phyloP scores from a whole-genome alignment of 1,140 invertebrate species.

The Drosophila lini region DNA sequence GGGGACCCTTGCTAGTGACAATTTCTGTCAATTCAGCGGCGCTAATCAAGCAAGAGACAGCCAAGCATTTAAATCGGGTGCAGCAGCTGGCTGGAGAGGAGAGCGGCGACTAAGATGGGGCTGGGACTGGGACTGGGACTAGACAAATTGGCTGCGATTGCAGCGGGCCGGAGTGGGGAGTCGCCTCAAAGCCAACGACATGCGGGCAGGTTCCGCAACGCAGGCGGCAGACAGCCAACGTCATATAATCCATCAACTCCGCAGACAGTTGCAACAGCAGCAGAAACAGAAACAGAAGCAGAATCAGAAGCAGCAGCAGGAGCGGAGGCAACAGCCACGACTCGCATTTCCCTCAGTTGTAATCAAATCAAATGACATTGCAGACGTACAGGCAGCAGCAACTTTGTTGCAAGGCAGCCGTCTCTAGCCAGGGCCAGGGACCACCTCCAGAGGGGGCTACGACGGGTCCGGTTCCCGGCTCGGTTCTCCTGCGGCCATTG shows the following conservation, averaged over 20 bases:
- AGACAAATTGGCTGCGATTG: conserved; percentile 77
- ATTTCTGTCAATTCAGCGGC: conserved; percentile 80
- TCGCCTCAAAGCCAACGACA: conserved; percentile 57
- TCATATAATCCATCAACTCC: conserved; percentile 75
- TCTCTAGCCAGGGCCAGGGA: conserved; percentile 22
- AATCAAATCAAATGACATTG: conserved; percentile 79
- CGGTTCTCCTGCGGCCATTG: conserved; percentile 41
- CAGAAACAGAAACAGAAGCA: conserved; percentile 7
- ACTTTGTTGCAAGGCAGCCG: conserved; percentile 39
- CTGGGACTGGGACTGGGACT: conserved; percentile 17
- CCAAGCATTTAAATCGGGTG: conserved; percentile 59
- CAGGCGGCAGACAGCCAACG: conserved; percentile 39
- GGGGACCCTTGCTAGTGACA: conserved; percentile 58
- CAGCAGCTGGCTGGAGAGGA: background rate
- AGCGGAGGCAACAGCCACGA: conserved; percentile 17
- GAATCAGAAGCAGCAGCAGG: conserved; percentile 3
- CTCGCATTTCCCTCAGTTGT: conserved; percentile 60
- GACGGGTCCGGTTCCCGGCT: background rate
- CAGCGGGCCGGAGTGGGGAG: conserved; percentile 15
- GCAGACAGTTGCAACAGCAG: conserved; percentile 67
- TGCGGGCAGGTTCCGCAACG: conserved; percentile 49
- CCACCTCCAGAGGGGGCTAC: background rate
- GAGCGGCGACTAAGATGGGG: conserved; percentile 1
- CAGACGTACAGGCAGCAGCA: conserved; percentile 48
- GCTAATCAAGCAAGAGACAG: conserved; percentile 77